Conservation (phyloP, 1,140 invertebrate species). For the Physella acuta region DNA sequence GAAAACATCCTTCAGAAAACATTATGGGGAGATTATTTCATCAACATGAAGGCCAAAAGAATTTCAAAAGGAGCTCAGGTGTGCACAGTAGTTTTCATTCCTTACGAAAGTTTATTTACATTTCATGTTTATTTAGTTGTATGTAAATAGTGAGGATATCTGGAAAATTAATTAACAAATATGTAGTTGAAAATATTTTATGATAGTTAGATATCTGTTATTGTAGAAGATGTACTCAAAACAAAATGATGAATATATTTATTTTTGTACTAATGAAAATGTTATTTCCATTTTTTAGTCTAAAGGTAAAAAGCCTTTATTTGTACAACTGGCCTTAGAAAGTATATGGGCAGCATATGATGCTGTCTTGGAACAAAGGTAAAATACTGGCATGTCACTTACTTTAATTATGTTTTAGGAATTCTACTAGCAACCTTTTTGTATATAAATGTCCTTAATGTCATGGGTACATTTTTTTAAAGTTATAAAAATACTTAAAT, state of each 20-base stretch:
- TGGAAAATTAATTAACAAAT: too few relatives aligned
- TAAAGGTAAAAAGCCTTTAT: conserved; percentile 93
- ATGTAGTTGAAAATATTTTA: too few relatives aligned
- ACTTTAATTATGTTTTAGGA: neutral
- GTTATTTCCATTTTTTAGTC: conserved; percentile 52
- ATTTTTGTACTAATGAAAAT: neutral
- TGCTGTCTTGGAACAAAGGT: conserved; percentile 54
- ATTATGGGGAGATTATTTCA: conserved; percentile 94
- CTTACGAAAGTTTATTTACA: too few relatives aligned
- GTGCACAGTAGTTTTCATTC: too few relatives aligned
- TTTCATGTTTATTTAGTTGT: too few relatives aligned
- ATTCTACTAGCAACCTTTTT: neutral
- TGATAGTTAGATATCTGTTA: too few relatives aligned
- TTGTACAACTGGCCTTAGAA: conserved; percentile 92
- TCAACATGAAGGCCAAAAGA: conserved; percentile 83
- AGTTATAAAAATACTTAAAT: too few relatives aligned
- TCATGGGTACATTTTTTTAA: too few relatives aligned
- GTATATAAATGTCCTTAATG: too few relatives aligned
- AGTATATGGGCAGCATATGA: conserved; percentile 93
- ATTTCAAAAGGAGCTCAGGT: conserved; percentile 87
- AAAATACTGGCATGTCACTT: conserved; percentile 1
- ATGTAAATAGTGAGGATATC: too few relatives aligned
- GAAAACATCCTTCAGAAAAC: conserved; percentile 71
- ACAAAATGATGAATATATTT: too few relatives aligned
- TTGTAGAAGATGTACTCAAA: too few relatives aligned